Evolutionary conservation across 2,797 vertebrate species (phyloP).

Genomic region (Triplophysa yarkandensis): DNA sequence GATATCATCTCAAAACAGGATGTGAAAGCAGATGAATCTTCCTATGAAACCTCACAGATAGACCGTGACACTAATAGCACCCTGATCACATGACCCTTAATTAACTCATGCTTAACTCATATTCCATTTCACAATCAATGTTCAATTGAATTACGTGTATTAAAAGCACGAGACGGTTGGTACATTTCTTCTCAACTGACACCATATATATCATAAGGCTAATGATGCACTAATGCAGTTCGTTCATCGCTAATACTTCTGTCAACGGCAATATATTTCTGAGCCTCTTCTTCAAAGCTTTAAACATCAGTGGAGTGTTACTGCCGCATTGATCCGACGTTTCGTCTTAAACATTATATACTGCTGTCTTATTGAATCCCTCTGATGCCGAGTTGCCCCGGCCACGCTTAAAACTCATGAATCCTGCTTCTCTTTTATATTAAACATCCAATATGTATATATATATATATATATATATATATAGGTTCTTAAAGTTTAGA

Average conservation of each 20-base stretch:
- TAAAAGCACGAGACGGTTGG: neutral
- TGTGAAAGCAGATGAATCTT: slow-evolving; percentile 39
- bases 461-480: no score
- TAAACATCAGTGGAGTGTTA: neutral
- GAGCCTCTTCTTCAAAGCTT: neutral
- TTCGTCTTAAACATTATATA: no score
- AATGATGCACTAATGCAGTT: neutral
- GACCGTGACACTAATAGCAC: neutral
- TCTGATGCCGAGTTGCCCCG: no score
- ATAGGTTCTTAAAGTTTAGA: no score
- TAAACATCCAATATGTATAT: no score
- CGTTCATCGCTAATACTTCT: neutral
- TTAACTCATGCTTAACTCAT: neutral
- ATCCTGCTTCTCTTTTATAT: no score
- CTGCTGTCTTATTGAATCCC: no score
- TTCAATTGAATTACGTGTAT: neutral
- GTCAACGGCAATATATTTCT: neutral
- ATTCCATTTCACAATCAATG: slow-evolving; percentile 3
- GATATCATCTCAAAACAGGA: slow-evolving; percentile 19
- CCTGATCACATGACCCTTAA: slow-evolving; percentile 13
- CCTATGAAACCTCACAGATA: neutral
- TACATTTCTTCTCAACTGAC: neutral
- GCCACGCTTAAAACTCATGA: no score
- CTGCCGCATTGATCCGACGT: no score
- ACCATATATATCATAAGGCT: neutral